Evolutionary conservation across 23 tunicate genomes (phyloP).

Genomic region (Trididemnum miniatum): DNA sequence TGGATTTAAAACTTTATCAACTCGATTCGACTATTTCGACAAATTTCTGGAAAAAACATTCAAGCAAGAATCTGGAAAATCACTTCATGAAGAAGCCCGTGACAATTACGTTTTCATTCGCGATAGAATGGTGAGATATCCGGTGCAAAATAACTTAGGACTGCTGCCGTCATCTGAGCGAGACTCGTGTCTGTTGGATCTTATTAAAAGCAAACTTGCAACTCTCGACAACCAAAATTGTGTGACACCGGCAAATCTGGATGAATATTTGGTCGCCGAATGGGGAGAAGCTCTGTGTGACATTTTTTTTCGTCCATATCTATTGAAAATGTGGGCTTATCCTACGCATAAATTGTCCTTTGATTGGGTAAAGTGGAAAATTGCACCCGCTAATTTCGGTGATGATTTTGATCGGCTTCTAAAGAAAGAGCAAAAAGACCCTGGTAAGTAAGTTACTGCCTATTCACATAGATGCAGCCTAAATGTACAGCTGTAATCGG

Average conservation of each 20-base stretch:
- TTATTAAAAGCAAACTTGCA: slow-evolving; percentile 53
- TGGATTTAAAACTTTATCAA: slow-evolving; percentile 72
- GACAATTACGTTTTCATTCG: slow-evolving; percentile 43
- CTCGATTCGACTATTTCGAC: slow-evolving; percentile 80
- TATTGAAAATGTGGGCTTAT: slow-evolving; percentile 89
- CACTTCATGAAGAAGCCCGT: slow-evolving; percentile 1
- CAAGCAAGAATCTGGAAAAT: slow-evolving; percentile 18
- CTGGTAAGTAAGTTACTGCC: too few relatives aligned
- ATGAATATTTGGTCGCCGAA: slow-evolving; percentile 67
- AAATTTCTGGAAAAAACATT: slow-evolving; percentile 25
- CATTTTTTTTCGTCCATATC: slow-evolving; percentile 90
- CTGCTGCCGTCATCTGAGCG: slow-evolving; percentile 69
- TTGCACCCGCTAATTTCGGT: slow-evolving; percentile 61
- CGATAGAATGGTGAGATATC: slow-evolving; percentile 46
- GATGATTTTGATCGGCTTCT: slow-evolving; percentile 57
- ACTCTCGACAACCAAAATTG: slow-evolving; percentile 10
- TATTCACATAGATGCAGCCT: too few relatives aligned
- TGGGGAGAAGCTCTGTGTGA: slow-evolving; percentile 98
- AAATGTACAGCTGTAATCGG: too few relatives aligned
- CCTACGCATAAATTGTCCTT: slow-evolving; percentile 76
- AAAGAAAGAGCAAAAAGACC: slow-evolving; percentile 55
- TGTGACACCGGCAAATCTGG: slow-evolving; percentile 33
- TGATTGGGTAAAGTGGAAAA: slow-evolving; percentile 69
- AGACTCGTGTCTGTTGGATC: slow-evolving; percentile 66
- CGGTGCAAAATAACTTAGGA: slow-evolving; percentile 70